These are phyloP conservation scores for Pseudococcus viburni DNA, from an alignment of 2,888 invertebrate species.

Conservation along the genomic window DNA sequence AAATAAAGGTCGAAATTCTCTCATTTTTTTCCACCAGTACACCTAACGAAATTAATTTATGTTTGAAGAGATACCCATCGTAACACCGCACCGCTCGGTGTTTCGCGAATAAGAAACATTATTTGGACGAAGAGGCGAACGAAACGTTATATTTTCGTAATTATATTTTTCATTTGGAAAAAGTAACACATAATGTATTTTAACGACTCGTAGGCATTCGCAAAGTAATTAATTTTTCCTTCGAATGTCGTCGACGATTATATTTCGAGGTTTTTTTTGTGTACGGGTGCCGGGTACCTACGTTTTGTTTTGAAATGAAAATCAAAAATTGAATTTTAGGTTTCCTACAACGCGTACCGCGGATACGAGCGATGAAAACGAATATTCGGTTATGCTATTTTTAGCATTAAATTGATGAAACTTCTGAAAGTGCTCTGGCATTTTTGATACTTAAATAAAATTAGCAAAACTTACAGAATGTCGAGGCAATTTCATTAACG, in stretches of 20 bases:
- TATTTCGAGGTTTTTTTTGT: neutral
- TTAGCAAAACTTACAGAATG: neutral
- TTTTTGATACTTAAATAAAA: neutral
- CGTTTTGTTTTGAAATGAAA: neutral
- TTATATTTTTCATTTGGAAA: neutral
- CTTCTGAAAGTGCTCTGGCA: neutral
- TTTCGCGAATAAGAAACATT: neutral
- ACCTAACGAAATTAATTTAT: constrained; percentile 28
- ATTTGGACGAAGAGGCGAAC: neutral
- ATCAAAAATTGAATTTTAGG: neutral
- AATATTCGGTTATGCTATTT: neutral
- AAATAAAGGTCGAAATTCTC: neutral
- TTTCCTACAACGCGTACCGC: too few species aligned
- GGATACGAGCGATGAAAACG: neutral
- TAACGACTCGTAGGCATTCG: neutral
- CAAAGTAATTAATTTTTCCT: neutral
- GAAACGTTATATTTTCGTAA: constrained; percentile 14
- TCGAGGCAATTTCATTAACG: neutral
- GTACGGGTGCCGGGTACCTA: neutral
- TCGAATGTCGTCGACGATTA: neutral
- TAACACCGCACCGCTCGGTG: neutral
- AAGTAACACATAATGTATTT: neutral
- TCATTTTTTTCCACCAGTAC: neutral
- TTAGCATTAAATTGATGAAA: constrained; percentile 12
- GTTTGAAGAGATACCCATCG: neutral